Evolutionary conservation across 2,797 vertebrate genomes (phyloP), one percentile per base, ranked within the genome.

Genomic region (Pempheris klunzingeri): DNA sequence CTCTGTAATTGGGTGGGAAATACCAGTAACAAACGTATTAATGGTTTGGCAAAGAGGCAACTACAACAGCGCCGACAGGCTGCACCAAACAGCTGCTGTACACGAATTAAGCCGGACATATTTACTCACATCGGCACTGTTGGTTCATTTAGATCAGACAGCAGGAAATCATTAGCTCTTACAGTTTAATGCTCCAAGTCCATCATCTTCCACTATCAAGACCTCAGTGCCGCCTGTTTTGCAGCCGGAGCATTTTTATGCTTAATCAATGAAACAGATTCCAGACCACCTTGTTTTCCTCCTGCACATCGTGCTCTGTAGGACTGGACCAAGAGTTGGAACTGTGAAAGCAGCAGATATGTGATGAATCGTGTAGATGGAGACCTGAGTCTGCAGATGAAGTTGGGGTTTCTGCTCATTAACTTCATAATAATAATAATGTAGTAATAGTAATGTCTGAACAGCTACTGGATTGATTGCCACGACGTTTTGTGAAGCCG

Each of bases 211-310:
- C 32, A 57, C 41, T 44, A 36, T 77, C 28, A 52, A 58, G 7
- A 12, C 22, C 41, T 62, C 38, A 0, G n/a, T 59, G 34, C 5
- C 7, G 68, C 54, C 26, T 39, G 55, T 67, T 78, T 76, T 76
- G 61, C 67, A 76, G 76, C 61, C 46, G 17, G 49, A 68, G 62
- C 64, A 63, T 50, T 67, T 86, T 78, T 74, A 83, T 80, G 14
- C 58, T 24, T 65, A 75, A 85, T 90, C 80, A 86, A 73, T 87
- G 34, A 20, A 57, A 83, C 41, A 10, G 79, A 85, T 86, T 84
- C 63, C 52, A 65, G 67, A 71, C 65, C 58, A 55, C 13, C 32
- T 39, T 0, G 6, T 81, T 82, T 66, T 38, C 43, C 18, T 71
- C n/a, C 57, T 59, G 44, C 26, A 36, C 57, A 22, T 59, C 43